Percentiles rank a stretch among this genome's conserved stretches.
phyloP scores from a whole-genome alignment of 2,888 invertebrate genomes.

The Ochlodes sylvanus region DNA sequence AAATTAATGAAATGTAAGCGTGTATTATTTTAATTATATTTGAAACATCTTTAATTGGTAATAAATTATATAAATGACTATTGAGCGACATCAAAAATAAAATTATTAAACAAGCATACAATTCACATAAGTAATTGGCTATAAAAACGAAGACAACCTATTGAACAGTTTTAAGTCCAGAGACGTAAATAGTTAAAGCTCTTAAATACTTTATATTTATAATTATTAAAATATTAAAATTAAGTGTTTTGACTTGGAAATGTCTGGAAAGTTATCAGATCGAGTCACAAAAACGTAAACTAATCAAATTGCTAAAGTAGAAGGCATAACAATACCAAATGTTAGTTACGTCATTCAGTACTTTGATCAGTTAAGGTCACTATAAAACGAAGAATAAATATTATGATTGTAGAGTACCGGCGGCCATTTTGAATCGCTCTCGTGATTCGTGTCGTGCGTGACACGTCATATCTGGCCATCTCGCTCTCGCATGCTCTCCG shows the following conservation, averaged over 20 bases:
- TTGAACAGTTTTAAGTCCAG: slow-evolving; percentile 44
- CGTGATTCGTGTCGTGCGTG: slow-evolving; percentile 80
- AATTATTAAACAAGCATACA: slow-evolving; percentile 33
- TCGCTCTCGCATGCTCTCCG: slow-evolving; percentile 79
- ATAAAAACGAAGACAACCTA: slow-evolving; percentile 42
- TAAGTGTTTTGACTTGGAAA: slow-evolving; percentile 59
- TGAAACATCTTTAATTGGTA: slow-evolving; percentile 21
- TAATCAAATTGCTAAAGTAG: slow-evolving; percentile 49
- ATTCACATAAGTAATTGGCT: slow-evolving; percentile 39
- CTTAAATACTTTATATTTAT: slow-evolving; percentile 57
- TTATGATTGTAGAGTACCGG: slow-evolving; percentile 83
- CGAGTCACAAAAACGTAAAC: slow-evolving; percentile 53
- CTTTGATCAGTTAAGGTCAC: slow-evolving; percentile 84
- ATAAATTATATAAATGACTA: slow-evolving; percentile 43
- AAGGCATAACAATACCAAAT: slow-evolving; percentile 66
- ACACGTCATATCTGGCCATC: slow-evolving; percentile 81
- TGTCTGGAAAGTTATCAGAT: slow-evolving; percentile 54
- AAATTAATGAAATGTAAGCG: slow-evolving; percentile 41
- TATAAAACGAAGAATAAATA: slow-evolving; percentile 83
- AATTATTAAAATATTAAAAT: slow-evolving; percentile 45
- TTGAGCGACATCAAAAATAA: slow-evolving; percentile 38
- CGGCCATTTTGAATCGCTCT: slow-evolving; percentile 84
- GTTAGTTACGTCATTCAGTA: slow-evolving; percentile 81
- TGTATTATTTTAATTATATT: slow-evolving; percentile 29
- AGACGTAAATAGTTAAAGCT: slow-evolving; percentile 64